Percentiles rank a stretch among this genome's conserved stretches.
Evolutionary conservation across 2,888 invertebrate genomes (phyloP).

Genomic region (Drosophila vallismaia): DNA sequence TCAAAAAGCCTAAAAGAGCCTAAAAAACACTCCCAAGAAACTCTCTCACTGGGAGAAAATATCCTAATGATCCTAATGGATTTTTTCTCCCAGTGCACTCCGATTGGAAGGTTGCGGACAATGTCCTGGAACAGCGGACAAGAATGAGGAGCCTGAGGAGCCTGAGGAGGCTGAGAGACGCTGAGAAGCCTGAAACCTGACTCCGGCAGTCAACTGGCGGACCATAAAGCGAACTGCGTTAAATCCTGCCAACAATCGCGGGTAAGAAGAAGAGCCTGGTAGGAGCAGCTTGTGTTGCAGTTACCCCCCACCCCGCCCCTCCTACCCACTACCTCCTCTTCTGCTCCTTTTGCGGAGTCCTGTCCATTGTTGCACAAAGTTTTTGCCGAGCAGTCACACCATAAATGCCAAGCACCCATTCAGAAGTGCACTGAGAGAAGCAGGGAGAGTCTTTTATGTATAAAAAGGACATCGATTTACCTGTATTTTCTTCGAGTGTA

Average conservation of each 20-base stretch:
- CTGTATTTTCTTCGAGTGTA: slow-evolving; percentile 1
- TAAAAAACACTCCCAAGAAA: background rate
- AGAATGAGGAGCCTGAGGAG: background rate
- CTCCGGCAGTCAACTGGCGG: slow-evolving; percentile 53
- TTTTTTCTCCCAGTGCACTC: slow-evolving; percentile 4
- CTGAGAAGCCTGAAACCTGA: slow-evolving; percentile 24
- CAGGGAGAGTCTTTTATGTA: background rate
- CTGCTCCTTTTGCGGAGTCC: slow-evolving; percentile 8
- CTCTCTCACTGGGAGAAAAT: too few relatives aligned
- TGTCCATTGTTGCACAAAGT: slow-evolving; percentile 57
- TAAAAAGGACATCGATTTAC: background rate
- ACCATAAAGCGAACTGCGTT: slow-evolving; percentile 71
- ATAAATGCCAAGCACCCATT: slow-evolving; percentile 74
- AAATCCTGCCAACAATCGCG: slow-evolving; percentile 66
- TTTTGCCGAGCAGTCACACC: slow-evolving; percentile 50
- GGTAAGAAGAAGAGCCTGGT: background rate
- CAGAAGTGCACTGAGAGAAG: slow-evolving; percentile 19
- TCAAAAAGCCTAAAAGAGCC: background rate
- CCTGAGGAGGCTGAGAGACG: background rate
- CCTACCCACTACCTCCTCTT: background rate
- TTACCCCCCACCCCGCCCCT: slow-evolving; percentile 17
- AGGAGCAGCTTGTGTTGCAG: slow-evolving; percentile 46
- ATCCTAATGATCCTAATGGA: too few relatives aligned
- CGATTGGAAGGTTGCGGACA: slow-evolving; percentile 3
- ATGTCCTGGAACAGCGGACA: background rate